These are phyloP conservation scores for Microcebus lehilahytsara DNA, from an alignment of 2,113 vertebrate genomes.

Conservation along the genomic window DNA sequence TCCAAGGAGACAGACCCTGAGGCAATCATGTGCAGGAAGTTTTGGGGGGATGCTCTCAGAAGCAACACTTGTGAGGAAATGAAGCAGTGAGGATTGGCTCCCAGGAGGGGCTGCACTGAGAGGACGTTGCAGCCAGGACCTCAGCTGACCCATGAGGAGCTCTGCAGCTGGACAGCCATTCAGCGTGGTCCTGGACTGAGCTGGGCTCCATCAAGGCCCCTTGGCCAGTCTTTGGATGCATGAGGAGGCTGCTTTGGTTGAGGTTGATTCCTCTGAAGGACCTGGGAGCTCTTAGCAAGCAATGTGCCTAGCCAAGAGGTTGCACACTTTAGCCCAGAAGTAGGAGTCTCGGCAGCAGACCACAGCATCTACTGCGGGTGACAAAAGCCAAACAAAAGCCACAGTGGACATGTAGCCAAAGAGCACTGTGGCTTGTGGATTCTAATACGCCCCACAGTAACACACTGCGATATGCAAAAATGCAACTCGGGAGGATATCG, in stretches of 20 bases:
- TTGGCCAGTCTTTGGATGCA: too few relatives aligned
- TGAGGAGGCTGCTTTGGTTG: too few relatives aligned
- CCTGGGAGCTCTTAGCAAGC: neutral
- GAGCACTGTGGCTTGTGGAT: neutral
- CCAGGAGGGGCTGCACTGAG: neutral
- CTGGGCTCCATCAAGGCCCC: neutral
- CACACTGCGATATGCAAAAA: too few relatives aligned
- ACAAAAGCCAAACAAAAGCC: neutral
- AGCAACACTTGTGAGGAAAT: neutral
- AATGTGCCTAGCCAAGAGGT: rapidly evolving
- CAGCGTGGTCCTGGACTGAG: neutral
- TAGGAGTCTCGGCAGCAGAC: neutral
- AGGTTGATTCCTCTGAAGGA: neutral
- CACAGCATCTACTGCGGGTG: neutral
- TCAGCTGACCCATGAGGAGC: rapidly evolving
- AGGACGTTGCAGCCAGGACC: rapidly evolving
- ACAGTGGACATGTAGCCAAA: rapidly evolving
- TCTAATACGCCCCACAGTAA: rapidly evolving
- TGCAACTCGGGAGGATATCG: rapidly evolving
- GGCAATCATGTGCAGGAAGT: too few relatives aligned
- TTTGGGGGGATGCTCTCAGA: neutral
- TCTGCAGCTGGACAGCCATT: neutral
- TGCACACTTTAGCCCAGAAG: too few relatives aligned
- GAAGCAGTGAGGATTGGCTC: neutral
- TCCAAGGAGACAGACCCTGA: neutral